phyloP scores from a whole-genome alignment of 2,888 invertebrate species.

The Deilephila porcellus region DNA sequence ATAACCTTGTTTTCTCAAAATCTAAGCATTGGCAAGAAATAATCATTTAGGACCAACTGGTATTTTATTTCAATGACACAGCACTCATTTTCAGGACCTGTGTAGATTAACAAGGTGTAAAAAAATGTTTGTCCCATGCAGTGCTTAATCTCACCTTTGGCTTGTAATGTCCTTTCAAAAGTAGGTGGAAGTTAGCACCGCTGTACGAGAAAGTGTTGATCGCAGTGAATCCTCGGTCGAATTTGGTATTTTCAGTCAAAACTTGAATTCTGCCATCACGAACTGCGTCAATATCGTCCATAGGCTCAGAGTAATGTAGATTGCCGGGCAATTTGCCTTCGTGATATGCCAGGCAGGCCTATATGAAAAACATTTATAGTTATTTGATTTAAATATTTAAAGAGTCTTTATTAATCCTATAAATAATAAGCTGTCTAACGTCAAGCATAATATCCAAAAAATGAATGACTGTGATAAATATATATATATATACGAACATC shows the following conservation, averaged over 20 bases:
- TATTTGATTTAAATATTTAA: background rate
- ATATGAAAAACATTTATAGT: background rate
- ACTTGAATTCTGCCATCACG: conserved; percentile 53
- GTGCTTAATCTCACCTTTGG: conserved; percentile 52
- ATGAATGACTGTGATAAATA: too few species aligned
- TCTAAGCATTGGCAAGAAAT: background rate
- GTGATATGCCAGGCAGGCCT: conserved; percentile 61
- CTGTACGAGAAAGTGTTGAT: conserved; percentile 55
- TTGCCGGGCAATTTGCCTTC: conserved; percentile 58
- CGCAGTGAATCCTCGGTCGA: conserved; percentile 53
- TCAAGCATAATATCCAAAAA: too few species aligned
- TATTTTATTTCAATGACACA: too few species aligned
- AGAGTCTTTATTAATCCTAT: too few species aligned
- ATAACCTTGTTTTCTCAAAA: background rate
- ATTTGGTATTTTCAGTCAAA: conserved; percentile 49
- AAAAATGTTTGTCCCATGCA: too few species aligned
- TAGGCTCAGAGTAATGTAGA: conserved; percentile 54
- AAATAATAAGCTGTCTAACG: too few species aligned
- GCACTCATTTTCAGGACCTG: too few species aligned
- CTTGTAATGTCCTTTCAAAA: conserved; percentile 56
- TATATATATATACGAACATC: too few species aligned
- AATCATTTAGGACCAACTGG: background rate
- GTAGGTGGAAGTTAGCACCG: conserved; percentile 53
- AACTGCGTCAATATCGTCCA: conserved; percentile 47
- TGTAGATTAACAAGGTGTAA: background rate